phyloP scores from a whole-genome alignment of 2,797 vertebrate species.

The Protonibea diacanthus region DNA sequence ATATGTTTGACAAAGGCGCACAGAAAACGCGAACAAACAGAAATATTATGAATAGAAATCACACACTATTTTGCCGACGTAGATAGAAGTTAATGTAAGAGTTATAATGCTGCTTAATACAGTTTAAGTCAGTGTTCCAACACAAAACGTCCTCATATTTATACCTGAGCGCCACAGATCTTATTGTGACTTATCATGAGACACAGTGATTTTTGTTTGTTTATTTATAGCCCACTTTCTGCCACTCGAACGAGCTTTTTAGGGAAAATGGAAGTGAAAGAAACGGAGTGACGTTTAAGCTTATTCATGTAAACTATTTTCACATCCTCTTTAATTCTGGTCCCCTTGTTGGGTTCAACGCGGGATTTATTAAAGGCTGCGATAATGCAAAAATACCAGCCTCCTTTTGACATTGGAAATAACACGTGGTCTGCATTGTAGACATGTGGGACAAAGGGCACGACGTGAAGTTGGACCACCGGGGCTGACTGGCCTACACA shows the following conservation, averaged over 20 bases:
- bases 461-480: slow-evolving; percentile 74
- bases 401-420: slow-evolving; percentile 77
- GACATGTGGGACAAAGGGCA: slow-evolving; percentile 86
- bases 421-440: slow-evolving; percentile 86
- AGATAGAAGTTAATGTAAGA: background rate
- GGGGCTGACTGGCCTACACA: slow-evolving; percentile 47
- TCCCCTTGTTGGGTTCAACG: background rate
- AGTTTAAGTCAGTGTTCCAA: background rate
- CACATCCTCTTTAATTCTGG: slow-evolving; percentile 20
- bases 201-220: background rate
- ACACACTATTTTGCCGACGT: background rate
- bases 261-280: slow-evolving; percentile 49
- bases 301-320: background rate
- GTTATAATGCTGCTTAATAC: background rate
- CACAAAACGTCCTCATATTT: background rate
- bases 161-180: background rate
- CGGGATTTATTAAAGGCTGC: background rate
- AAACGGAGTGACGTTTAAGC: background rate
- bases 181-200: background rate
- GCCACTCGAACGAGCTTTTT: slow-evolving; percentile 5
- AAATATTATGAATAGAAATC: background rate
- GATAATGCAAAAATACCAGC: slow-evolving; percentile 37
- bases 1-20: background rate
- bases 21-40: background rate
- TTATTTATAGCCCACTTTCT: slow-evolving; percentile 23